phyloP scores from a whole-genome alignment of 2,797 vertebrate genomes.

The Prionace glauca region DNA sequence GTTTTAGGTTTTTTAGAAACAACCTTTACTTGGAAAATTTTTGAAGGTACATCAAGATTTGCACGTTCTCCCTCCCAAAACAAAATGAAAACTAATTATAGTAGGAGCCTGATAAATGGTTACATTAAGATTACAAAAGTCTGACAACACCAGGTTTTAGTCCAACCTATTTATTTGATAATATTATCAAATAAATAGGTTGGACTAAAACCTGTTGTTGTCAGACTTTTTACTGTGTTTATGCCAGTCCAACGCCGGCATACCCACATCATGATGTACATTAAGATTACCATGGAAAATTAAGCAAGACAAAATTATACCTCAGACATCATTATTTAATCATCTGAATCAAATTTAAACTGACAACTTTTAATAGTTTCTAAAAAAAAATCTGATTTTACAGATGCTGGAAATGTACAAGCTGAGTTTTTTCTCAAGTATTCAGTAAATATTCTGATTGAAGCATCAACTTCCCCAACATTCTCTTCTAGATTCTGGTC shows the following conservation, averaged over 20 bases:
- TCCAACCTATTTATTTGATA: too few species aligned
- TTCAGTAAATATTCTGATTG: too few species aligned
- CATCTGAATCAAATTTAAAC: neutral
- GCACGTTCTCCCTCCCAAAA: neutral
- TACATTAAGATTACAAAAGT: neutral
- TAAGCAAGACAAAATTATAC: neutral
- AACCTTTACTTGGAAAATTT: neutral
- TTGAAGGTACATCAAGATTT: neutral
- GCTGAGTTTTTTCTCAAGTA: neutral
- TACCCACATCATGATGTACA: too few species aligned
- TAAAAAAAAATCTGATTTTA: constrained; percentile 5
- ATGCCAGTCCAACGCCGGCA: too few species aligned
- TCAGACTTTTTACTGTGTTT: too few species aligned
- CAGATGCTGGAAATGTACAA: neutral
- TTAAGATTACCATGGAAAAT: neutral
- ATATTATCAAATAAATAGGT: too few species aligned
- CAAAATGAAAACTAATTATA: neutral
- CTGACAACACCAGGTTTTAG: too few species aligned
- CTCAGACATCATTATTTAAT: constrained; percentile 23
- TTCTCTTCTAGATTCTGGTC: neutral
- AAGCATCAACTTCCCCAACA: neutral
- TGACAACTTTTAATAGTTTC: neutral
- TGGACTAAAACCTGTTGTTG: too few species aligned
- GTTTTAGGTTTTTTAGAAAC: neutral
- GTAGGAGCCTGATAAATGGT: constrained; percentile 3